Base-by-base conservation (phyloP, 2,888 invertebrate genomes). In the Eugnorisma glareosa region DNA sequence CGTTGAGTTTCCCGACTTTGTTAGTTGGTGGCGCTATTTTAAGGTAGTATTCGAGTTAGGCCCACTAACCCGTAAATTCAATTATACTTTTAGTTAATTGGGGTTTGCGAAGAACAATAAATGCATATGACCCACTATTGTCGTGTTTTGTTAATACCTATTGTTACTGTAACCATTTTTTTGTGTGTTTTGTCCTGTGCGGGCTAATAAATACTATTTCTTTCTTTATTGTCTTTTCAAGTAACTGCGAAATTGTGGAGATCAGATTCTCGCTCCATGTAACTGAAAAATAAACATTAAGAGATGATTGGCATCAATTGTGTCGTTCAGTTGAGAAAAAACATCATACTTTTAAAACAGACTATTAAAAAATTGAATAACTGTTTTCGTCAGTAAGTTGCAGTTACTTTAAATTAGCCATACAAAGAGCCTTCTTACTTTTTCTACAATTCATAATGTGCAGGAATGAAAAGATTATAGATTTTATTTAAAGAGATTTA, bases 1-100 rank as follows among this genome's bases (percentile, higher is more conserved):
- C 51, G 13, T 64, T 35, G 15, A 68, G 57, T 31, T 87, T 71
- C 51, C 15, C 10, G 10, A 5, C 0, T 37, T 57, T 40, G 67
- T 10, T 28, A 15, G 4, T 70, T 75, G 89, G 61, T 84, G 89
- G 79, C 81, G 71, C 63, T 88, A 28, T 77, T 73, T 0, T 35
- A 35, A 73, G 67, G 24, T 37, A 18, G 1, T 13, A 1, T 18
- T 48, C 18, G n/a, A 1, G 5, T 31, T 31, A n/a, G n/a, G n/a
- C n/a, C n/a, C n/a, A n/a, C n/a, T n/a, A n/a, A n/a, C n/a, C n/a
- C n/a, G n/a, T n/a, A n/a, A n/a, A n/a, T n/a, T n/a, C n/a, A n/a
- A n/a, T n/a, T n/a, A 28, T 5, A 21, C 8, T 45, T 75, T 43
- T n/a, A 11, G n/a, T n/a, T 7, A 15, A 2, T 31, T 2, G 10